Evolutionary conservation across 2,888 invertebrate genomes (phyloP).

Genomic region (Thalpophila matura): DNA sequence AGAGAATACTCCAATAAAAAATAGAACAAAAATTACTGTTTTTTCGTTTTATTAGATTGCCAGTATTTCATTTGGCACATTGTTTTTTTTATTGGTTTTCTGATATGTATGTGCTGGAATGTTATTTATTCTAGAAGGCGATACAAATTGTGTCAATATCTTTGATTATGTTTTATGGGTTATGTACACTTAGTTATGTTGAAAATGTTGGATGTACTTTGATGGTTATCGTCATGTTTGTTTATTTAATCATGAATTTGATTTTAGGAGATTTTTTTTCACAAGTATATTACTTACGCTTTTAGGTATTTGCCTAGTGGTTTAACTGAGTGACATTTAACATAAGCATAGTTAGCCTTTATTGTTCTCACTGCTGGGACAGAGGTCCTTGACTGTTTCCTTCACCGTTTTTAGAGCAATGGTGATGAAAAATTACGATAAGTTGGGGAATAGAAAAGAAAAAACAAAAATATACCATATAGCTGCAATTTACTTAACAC

Average conservation of each 20-base stretch:
- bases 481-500: constrained; percentile 7
- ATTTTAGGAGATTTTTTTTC: not conserved
- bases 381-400: too few relatives aligned
- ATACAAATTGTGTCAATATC: constrained; percentile 35
- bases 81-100: constrained; percentile 36
- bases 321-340: too few relatives aligned
- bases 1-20: constrained; percentile 29
- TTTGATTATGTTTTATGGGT: constrained; percentile 39
- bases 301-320: too few relatives aligned
- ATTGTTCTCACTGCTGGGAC: too few relatives aligned
- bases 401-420: too few relatives aligned
- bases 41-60: constrained; percentile 47
- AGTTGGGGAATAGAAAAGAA: too few relatives aligned
- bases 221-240: not conserved
- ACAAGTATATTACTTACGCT: too few relatives aligned
- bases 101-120: constrained; percentile 30
- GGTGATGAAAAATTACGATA: not conserved
- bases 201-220: not conserved
- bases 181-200: constrained; percentile 10
- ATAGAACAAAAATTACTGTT: constrained; percentile 17
- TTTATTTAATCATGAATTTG: too few relatives aligned
- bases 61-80: constrained; percentile 34
- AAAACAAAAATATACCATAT: not conserved
- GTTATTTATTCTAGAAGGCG: constrained; percentile 20
- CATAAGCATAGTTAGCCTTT: too few relatives aligned